phyloP scores from a whole-genome alignment of 1,140 invertebrate species.

The Saccostrea cuccullata region DNA sequence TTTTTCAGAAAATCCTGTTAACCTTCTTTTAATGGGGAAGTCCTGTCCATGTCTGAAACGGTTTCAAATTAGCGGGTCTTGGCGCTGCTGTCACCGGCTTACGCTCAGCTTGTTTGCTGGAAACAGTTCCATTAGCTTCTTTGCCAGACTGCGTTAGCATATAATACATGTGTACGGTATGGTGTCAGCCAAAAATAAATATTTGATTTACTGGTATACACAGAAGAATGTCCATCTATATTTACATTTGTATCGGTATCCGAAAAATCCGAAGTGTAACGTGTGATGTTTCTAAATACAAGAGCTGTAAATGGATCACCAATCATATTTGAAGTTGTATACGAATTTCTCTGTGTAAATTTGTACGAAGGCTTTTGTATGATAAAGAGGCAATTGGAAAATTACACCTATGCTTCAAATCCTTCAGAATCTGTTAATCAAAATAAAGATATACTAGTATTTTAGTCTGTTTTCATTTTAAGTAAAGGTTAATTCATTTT shows the following conservation, averaged over 20 bases:
- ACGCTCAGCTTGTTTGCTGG: background rate
- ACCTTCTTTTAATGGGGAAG: too few relatives aligned
- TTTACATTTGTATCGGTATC: conserved; percentile 15
- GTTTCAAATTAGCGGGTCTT: background rate
- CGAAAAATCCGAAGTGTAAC: background rate
- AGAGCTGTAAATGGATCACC: background rate
- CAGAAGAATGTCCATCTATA: conserved; percentile 22
- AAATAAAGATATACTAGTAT: too few relatives aligned
- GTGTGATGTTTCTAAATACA: conserved; percentile 5
- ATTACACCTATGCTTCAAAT: too few relatives aligned
- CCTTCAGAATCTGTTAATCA: too few relatives aligned
- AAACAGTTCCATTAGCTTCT: conserved; percentile 10
- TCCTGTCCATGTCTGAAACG: background rate
- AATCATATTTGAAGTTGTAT: too few relatives aligned
- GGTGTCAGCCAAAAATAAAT: conserved; percentile 9
- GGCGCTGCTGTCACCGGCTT: background rate
- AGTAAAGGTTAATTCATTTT: too few relatives aligned
- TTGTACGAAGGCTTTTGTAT: too few relatives aligned
- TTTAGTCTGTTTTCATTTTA: too few relatives aligned
- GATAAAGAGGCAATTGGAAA: too few relatives aligned
- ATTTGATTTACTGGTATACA: conserved; percentile 19
- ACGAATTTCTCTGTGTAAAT: too few relatives aligned
- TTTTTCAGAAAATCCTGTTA: too few relatives aligned
- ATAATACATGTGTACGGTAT: background rate
- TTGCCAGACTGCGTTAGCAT: background rate